Conservation (phyloP, 1,140 invertebrate species). For the Tetraneura akinire region DNA sequence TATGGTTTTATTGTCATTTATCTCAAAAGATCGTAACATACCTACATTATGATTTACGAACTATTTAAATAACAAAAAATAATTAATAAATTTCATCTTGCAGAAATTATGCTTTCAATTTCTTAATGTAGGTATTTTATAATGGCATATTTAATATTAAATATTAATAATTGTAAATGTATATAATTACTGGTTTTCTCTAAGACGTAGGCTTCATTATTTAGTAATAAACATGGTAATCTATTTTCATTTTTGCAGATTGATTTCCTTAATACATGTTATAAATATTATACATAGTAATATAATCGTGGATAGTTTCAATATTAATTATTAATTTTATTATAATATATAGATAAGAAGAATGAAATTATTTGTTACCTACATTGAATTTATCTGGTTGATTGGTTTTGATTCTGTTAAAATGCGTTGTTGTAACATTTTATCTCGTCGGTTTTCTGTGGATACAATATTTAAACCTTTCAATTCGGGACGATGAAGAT, state of each 20-base stretch:
- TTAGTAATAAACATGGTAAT: neutral
- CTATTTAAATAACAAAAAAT: no score
- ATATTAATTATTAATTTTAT: no score
- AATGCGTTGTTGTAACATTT: conserved; percentile 11
- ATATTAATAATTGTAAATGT: no score
- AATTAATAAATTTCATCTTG: no score
- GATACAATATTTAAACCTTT: conserved; percentile 30
- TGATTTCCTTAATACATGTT: neutral
- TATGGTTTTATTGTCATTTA: no score
- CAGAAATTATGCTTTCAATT: no score
- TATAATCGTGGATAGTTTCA: no score
- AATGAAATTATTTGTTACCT: conserved; percentile 15
- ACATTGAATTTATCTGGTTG: conserved; percentile 2
- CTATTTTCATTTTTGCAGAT: neutral
- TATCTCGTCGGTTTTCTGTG: conserved; percentile 1
- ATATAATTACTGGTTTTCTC: neutral
- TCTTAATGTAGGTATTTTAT: no score
- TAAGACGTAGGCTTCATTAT: neutral
- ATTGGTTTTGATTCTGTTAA: conserved; percentile 32
- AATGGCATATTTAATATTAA: no score
- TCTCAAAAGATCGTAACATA: no score
- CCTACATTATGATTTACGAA: no score
- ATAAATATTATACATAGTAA: no score
- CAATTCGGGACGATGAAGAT: conserved; percentile 40
- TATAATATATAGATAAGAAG: neutral